Conservation (phyloP, 2,888 invertebrate genomes). For the Pollenia amentaria region DNA sequence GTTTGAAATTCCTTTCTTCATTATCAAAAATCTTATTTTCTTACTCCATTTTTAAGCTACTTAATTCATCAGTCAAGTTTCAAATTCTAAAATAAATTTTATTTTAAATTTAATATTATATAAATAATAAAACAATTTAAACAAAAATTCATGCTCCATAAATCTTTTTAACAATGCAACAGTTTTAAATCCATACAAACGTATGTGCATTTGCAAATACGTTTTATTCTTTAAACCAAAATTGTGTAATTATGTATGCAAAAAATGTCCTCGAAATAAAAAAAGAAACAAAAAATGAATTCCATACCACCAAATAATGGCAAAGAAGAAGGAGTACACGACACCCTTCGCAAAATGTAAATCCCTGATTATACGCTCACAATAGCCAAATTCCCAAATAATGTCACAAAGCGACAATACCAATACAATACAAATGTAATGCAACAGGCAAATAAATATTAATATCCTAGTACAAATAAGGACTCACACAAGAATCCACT, state of each 20-base stretch:
- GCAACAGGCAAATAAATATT: constrained; percentile 71
- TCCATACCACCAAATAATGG: constrained; percentile 21
- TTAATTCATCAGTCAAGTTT: background rate
- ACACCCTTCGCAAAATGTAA: constrained; percentile 45
- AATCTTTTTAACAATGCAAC: constrained; percentile 55
- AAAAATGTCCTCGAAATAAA: constrained; percentile 51
- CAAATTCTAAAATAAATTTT: background rate
- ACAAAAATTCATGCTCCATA: constrained; percentile 58
- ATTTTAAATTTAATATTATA: background rate
- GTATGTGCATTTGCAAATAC: background rate
- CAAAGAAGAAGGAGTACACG: constrained; percentile 4
- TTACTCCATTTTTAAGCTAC: no score
- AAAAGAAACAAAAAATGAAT: constrained; percentile 10
- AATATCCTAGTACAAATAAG: constrained; percentile 40
- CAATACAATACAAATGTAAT: constrained; percentile 54
- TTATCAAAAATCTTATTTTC: no score
- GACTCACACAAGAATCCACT: constrained; percentile 36
- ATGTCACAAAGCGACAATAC: constrained; percentile 36
- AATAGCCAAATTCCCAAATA: constrained; percentile 38
- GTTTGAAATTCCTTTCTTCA: no score
- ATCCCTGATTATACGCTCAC: constrained; percentile 60
- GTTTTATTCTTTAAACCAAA: constrained; percentile 55
- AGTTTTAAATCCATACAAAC: constrained; percentile 43
- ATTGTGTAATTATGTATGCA: constrained; percentile 64
- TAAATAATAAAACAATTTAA: constrained; percentile 5